Evolutionary conservation across 2,797 vertebrate species (phyloP).

Genomic region (Coregonus suidteri): DNA sequence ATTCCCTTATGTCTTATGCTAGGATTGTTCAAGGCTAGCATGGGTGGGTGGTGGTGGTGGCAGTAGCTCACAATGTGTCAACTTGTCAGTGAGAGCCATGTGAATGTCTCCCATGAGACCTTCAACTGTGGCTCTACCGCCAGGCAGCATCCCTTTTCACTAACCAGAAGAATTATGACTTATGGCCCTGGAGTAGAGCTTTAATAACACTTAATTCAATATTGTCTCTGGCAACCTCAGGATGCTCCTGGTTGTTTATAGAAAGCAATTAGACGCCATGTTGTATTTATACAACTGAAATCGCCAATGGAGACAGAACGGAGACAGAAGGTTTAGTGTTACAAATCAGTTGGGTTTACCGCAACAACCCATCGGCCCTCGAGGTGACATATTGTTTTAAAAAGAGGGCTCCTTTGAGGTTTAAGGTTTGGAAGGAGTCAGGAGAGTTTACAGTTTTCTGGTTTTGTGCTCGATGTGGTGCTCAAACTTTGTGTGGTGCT

Average conservation of each 20-base stretch:
- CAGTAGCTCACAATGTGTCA: neutral
- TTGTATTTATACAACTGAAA: neutral
- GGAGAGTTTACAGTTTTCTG: constrained; percentile 1
- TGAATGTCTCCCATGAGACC: neutral
- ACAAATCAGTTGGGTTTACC: neutral
- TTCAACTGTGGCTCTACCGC: constrained; percentile 5
- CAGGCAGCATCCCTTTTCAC: neutral
- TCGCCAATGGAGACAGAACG: neutral
- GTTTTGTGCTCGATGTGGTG: neutral
- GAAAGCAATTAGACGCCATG: neutral
- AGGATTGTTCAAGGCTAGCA: neutral
- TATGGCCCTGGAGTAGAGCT: constrained; percentile 12
- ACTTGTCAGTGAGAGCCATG: constrained; percentile 1
- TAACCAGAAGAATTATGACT: constrained; percentile 18
- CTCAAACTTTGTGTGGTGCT: neutral
- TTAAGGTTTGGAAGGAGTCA: neutral
- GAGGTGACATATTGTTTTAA: neutral
- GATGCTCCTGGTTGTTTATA: constrained; percentile 8
- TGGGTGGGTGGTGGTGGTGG: neutral
- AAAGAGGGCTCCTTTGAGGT: neutral
- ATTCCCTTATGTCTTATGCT: neutral
- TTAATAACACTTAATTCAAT: constrained; percentile 22
- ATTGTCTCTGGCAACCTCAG: constrained; percentile 10
- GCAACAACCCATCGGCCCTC: neutral
- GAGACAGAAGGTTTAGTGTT: neutral